phyloP scores from a whole-genome alignment of 2,797 vertebrate species.

The Mallotus villosus region DNA sequence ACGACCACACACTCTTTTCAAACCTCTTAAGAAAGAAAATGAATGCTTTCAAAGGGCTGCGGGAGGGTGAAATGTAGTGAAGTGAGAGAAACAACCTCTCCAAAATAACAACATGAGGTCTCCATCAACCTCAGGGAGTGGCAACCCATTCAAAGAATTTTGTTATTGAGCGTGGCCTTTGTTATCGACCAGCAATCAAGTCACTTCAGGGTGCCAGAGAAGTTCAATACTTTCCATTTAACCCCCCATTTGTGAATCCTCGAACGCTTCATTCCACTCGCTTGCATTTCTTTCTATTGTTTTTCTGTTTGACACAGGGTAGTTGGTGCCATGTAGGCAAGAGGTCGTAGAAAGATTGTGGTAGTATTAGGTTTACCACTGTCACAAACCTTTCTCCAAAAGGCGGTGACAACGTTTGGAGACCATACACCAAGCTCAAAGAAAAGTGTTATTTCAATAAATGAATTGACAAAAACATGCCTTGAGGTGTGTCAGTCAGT shows the following conservation, averaged over 20 bases:
- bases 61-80: background rate
- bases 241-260: background rate
- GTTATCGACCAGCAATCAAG: background rate
- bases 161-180: background rate
- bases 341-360: background rate
- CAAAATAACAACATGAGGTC: constrained; percentile 5
- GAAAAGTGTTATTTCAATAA: no score
- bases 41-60: constrained; percentile 1
- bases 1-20: background rate
- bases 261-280: background rate
- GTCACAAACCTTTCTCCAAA: no score
- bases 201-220: background rate
- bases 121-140: constrained; percentile 3
- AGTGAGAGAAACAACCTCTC: constrained; percentile 4
- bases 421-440: no score
- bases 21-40: background rate
- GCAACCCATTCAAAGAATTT: background rate
- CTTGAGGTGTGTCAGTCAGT: no score
- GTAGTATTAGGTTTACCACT: background rate
- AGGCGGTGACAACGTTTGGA: no score
- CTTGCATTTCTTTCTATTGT: background rate
- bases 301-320: background rate
- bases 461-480: no score
- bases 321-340: background rate
- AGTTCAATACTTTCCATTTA: constrained; percentile 6